A percentile compares a stretch with the other conserved stretches of the same genome.
Evolutionary conservation across 2,888 invertebrate genomes (phyloP).

Genomic region (Caenorhabditis sp.): DNA sequence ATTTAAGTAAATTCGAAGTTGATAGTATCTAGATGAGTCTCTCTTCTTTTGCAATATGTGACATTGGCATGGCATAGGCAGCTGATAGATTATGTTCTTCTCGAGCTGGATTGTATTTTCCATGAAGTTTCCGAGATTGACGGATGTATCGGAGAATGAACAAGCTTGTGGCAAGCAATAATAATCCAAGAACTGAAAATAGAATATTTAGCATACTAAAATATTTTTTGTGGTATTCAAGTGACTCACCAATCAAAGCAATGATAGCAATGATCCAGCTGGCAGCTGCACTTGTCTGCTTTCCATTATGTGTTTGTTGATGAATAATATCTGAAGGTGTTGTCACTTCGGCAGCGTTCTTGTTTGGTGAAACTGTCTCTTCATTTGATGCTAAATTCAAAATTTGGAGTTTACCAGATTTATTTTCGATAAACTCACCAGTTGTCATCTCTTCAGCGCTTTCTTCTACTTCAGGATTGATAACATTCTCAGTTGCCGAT

Average conservation of each 20-base stretch:
- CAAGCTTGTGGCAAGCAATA: slow-evolving; percentile 50
- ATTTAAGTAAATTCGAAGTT: neutral
- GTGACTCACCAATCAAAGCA: slow-evolving; percentile 49
- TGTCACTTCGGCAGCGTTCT: slow-evolving; percentile 6
- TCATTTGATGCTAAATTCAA: slow-evolving; percentile 16
- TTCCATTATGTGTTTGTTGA: slow-evolving; percentile 32
- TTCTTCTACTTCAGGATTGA: neutral
- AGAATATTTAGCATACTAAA: neutral
- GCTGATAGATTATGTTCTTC: slow-evolving; percentile 62
- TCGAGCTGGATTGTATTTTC: slow-evolving; percentile 67
- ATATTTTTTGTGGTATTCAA: neutral
- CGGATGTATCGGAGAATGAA: slow-evolving; percentile 61
- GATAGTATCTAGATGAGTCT: slow-evolving; percentile 55
- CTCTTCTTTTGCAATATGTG: slow-evolving; percentile 63
- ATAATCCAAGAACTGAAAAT: slow-evolving; percentile 53
- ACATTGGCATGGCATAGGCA: slow-evolving; percentile 65
- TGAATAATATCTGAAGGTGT: slow-evolving; percentile 28
- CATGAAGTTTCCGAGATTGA: slow-evolving; percentile 58
- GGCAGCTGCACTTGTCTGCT: slow-evolving; percentile 41
- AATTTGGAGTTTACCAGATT: neutral
- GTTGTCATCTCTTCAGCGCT: slow-evolving; percentile 5
- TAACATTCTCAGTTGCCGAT: slow-evolving; percentile 12
- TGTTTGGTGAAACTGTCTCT: slow-evolving; percentile 13
- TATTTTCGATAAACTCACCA: neutral
- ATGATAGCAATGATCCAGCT: slow-evolving; percentile 58